These are phyloP conservation scores for Tachypleus tridentatus DNA, from an alignment of 1,140 invertebrate species.

Conservation along the genomic window DNA sequence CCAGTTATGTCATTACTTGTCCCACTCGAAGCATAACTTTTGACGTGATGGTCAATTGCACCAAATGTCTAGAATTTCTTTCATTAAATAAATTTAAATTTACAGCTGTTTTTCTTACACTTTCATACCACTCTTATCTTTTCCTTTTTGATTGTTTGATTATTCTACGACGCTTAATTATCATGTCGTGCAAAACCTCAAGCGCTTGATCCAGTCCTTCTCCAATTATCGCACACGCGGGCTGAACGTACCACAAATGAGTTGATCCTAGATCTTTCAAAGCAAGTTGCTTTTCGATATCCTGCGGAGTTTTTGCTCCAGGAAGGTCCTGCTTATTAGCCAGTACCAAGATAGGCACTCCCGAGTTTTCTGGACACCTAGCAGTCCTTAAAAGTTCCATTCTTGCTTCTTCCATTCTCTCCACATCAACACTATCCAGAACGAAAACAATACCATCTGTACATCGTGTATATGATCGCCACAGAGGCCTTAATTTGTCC, in stretches of 20 bases:
- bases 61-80: too few relatives aligned
- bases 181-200: constrained; percentile 86
- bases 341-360: constrained; percentile 77
- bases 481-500: constrained; percentile 81
- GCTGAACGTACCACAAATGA: constrained; percentile 75
- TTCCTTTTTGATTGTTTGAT: constrained; percentile 50
- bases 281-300: constrained; percentile 72
- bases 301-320: constrained; percentile 68
- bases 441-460: constrained; percentile 91
- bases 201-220: constrained; percentile 90
- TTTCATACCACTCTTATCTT: neutral
- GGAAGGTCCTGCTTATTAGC: constrained; percentile 91
- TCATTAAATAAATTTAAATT: too few relatives aligned
- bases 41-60: too few relatives aligned
- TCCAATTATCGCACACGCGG: constrained; percentile 90
- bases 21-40: too few relatives aligned
- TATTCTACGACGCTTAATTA: constrained; percentile 78
- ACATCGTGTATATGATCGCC: constrained; percentile 81
- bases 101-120: too few relatives aligned
- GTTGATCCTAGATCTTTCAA: constrained; percentile 59
- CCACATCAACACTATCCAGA: constrained; percentile 74
- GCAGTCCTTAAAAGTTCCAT: constrained; percentile 82
- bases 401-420: constrained; percentile 86
- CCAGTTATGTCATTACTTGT: too few relatives aligned
- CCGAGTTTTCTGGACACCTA: constrained; percentile 71